Evolutionary conservation across 2,888 invertebrate species (phyloP), one percentile per base, ranked within the genome.

Genomic region (Polyploca ridens): DNA sequence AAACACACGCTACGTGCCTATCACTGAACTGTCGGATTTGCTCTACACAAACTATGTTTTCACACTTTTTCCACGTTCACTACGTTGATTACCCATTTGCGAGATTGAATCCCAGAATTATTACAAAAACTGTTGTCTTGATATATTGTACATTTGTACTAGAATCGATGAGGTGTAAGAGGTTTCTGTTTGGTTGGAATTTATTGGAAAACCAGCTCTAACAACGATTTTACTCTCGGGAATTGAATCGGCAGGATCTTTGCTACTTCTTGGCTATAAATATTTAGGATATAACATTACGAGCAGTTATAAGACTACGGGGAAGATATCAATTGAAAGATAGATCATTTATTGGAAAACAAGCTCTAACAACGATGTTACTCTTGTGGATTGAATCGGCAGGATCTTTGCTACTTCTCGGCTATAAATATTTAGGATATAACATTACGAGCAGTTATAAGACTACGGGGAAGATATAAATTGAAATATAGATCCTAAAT

Each of bases 21-120:
- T 44, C 19, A 19, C 19, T 27, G 6, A 16, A 61, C 41, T 41
- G 11, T 41, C 13, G 44, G 61, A 61, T 44, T 61, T 41, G 13
- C 61, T 61, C 41, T 41, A 61, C 41, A 44, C 16, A 61, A 19
- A 41, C 41, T 61, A 19, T 44, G 61, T 41, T 41, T 41, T 41
- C 41, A 61, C 33, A 33, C 33, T 35, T 6, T 38, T 61, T 61
- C 14, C 19, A 14, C 19, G 16, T 41, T 35, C 35, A 60, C 59
- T 35, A 60, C 59, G 35, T 16, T 60, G 38, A 60, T 38, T 60
- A 61, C 61, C 41, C 19, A 41, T 27, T 27, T 44, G n/a, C 16
- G 38, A 60, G 38, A 60, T 38, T 60, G 38, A 38, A 38, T 7
- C 60, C 16, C 35, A n/a, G 38, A 10, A 10, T 19, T 10, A 54